Conservation (phyloP, 1,140 invertebrate genomes). For the Drosophila seguyi region DNA sequence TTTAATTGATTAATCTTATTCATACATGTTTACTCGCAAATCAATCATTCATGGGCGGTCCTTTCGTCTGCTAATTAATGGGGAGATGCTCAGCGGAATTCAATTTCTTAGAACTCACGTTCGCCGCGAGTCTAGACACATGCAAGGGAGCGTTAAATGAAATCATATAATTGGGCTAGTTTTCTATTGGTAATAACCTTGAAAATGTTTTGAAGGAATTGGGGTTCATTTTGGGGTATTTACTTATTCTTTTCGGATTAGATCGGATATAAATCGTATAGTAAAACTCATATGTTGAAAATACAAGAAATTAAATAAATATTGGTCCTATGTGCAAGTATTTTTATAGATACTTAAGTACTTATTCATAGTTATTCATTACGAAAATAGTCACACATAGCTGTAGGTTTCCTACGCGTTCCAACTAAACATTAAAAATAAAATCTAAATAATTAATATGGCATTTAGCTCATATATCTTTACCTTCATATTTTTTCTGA, state of each 20-base stretch:
- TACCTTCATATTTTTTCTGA: background rate
- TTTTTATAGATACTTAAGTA: too few relatives aligned
- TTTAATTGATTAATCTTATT: slow-evolving; percentile 43
- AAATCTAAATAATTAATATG: background rate
- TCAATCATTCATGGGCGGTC: slow-evolving; percentile 28
- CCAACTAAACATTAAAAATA: background rate
- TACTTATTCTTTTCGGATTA: too few relatives aligned
- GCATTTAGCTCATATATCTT: background rate
- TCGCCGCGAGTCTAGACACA: slow-evolving; percentile 11
- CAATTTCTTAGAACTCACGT: background rate
- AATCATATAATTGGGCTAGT: slow-evolving; percentile 18
- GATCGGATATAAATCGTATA: too few relatives aligned
- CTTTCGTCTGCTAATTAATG: slow-evolving; percentile 23
- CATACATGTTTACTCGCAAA: slow-evolving; percentile 29
- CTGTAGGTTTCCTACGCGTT: too few relatives aligned
- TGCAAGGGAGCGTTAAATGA: slow-evolving; percentile 25
- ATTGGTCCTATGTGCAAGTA: too few relatives aligned
- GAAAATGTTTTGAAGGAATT: background rate
- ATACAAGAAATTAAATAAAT: too few relatives aligned
- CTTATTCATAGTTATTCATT: too few relatives aligned
- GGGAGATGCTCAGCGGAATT: background rate
- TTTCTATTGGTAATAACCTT: background rate
- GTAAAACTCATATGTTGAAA: too few relatives aligned
- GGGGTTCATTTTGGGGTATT: background rate
- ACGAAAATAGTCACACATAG: too few relatives aligned